phyloP scores from a whole-genome alignment of 2,113 vertebrate genomes.

The Neodontobutis hainanensis region DNA sequence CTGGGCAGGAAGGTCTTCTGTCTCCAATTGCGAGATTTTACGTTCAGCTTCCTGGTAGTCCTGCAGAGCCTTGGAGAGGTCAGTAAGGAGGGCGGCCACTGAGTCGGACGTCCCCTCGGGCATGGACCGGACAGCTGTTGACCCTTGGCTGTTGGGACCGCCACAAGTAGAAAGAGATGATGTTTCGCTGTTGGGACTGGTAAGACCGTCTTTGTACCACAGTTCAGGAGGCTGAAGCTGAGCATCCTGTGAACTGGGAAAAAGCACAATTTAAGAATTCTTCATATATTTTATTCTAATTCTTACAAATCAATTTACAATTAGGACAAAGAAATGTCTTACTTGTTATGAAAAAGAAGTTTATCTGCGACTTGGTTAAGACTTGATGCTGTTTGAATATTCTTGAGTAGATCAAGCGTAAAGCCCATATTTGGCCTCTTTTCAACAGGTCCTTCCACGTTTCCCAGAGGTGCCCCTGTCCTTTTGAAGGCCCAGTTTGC shows the following conservation, averaged over 20 bases:
- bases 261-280: background rate
- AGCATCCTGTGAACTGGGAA: slow-evolving; percentile 59
- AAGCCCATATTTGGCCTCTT: slow-evolving; percentile 78
- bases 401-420: slow-evolving; percentile 75
- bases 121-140: slow-evolving; percentile 12
- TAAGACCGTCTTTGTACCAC: slow-evolving; percentile 62
- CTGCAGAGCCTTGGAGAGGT: slow-evolving; percentile 88
- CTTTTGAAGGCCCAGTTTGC: slow-evolving; percentile 71
- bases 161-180: slow-evolving; percentile 31
- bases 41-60: slow-evolving; percentile 90
- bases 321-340: slow-evolving; percentile 20
- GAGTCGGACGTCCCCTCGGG: slow-evolving; percentile 73
- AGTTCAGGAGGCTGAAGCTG: slow-evolving; percentile 63
- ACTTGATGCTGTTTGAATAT: slow-evolving; percentile 62
- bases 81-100: slow-evolving; percentile 78
- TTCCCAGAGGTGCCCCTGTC: slow-evolving; percentile 63
- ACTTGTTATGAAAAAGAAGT: slow-evolving; percentile 78
- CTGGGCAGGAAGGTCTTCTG: slow-evolving; percentile 82
- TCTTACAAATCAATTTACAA: background rate
- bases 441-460: slow-evolving; percentile 65
- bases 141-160: slow-evolving; percentile 37
- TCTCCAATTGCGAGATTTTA: slow-evolving; percentile 83
- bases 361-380: slow-evolving; percentile 63
- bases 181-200: slow-evolving; percentile 56
- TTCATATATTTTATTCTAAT: background rate